These are phyloP conservation scores for Ectemnius lituratus DNA, from an alignment of 2,888 invertebrate species.

Conservation along the genomic window DNA sequence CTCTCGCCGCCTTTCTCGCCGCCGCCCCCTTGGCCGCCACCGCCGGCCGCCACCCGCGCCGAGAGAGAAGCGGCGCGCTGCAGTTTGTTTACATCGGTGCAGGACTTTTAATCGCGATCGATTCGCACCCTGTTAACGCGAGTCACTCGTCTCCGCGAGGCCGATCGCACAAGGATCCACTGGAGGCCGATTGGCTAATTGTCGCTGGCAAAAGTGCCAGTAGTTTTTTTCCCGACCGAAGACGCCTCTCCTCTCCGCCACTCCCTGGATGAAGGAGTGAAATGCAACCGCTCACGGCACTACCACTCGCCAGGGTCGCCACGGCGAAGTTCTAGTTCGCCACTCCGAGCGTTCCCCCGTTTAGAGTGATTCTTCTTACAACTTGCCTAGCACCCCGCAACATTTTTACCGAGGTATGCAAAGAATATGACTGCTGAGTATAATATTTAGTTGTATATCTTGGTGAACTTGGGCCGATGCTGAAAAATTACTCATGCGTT, in stretches of 20 bases:
- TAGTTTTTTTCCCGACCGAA: not conserved
- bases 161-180: not conserved
- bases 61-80: slow-evolving; percentile 40
- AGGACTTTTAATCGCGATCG: slow-evolving; percentile 71
- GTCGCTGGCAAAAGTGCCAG: slow-evolving; percentile 20
- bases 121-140: slow-evolving; percentile 51
- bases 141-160: slow-evolving; percentile 21
- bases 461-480: too few relatives aligned
- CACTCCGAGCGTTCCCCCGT: slow-evolving; percentile 8
- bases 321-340: slow-evolving; percentile 57
- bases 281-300: not conserved
- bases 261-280: not conserved
- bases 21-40: slow-evolving; percentile 10
- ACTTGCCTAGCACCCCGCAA: not conserved
- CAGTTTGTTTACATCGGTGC: slow-evolving; percentile 74
- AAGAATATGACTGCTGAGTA: slow-evolving; percentile 19
- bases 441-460: not conserved
- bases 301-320: slow-evolving; percentile 48
- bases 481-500: too few relatives aligned
- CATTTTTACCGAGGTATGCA: slow-evolving; percentile 26
- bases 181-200: slow-evolving; percentile 21
- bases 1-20: slow-evolving; percentile 31
- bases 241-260: not conserved
- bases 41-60: slow-evolving; percentile 22
- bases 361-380: too few relatives aligned